Percentiles rank a stretch among this genome's conserved stretches.
Evolutionary conservation across 2,888 invertebrate species (phyloP).

Genomic region (Agrilus biguttatus): DNA sequence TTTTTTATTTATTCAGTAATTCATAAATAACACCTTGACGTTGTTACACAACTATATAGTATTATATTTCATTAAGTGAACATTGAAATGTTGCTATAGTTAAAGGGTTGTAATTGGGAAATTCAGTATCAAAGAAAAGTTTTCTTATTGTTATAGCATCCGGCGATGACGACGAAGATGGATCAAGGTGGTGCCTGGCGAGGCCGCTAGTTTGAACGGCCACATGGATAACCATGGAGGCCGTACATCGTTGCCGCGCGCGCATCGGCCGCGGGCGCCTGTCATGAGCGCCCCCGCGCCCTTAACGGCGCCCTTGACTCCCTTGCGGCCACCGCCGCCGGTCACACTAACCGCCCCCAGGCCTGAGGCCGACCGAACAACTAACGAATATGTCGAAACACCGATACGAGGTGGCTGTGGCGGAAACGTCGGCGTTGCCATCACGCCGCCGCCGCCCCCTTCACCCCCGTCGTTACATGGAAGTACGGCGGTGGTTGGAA

Average conservation of each 20-base stretch:
- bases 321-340: conserved; percentile 30
- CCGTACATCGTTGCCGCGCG: conserved; percentile 56
- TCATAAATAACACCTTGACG: too few relatives aligned
- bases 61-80: too few relatives aligned
- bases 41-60: too few relatives aligned
- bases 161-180: conserved; percentile 59
- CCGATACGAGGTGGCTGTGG: conserved; percentile 39
- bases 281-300: conserved; percentile 38
- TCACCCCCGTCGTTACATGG: conserved; percentile 36
- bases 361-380: conserved; percentile 72
- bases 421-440: conserved; percentile 17
- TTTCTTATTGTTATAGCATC: conserved; percentile 35
- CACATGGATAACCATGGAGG: conserved; percentile 68
- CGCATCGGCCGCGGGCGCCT: conserved; percentile 42
- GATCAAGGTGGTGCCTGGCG: conserved; percentile 49
- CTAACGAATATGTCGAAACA: conserved; percentile 90
- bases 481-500: conserved; percentile 13
- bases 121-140: neutral
- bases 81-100: neutral
- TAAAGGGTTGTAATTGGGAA: neutral
- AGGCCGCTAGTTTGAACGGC: conserved; percentile 39
- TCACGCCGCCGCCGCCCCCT: conserved; percentile 36
- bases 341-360: conserved; percentile 55
- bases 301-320: conserved; percentile 38
- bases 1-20: too few relatives aligned